Evolutionary conservation across 2,888 invertebrate genomes (phyloP).

Genomic region (Aphidoletes aphidimyza): DNA sequence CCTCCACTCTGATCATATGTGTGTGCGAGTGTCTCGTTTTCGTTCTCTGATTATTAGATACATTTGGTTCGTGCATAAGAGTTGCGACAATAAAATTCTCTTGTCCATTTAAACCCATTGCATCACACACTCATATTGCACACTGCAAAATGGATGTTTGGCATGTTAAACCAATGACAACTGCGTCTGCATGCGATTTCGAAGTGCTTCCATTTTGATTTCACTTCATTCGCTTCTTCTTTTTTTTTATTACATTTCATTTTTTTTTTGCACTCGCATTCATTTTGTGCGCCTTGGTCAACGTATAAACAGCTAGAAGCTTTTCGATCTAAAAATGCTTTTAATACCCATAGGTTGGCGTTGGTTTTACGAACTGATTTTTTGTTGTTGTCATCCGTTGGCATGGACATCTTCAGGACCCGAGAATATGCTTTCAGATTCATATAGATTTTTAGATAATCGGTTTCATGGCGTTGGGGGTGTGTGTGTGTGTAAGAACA

Average conservation of each 20-base stretch:
- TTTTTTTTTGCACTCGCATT: neutral
- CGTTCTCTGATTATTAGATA: neutral
- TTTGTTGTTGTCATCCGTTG: neutral
- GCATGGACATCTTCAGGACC: neutral
- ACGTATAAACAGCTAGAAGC: slow-evolving; percentile 37
- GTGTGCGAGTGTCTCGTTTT: neutral
- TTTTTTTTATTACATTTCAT: neutral
- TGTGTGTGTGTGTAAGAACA: neutral
- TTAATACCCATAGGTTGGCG: neutral
- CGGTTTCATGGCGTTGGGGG: neutral
- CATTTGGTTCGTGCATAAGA: neutral
- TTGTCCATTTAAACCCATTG: slow-evolving; percentile 43
- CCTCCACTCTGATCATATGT: too few relatives aligned
- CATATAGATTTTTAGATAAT: slow-evolving; percentile 32
- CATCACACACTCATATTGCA: slow-evolving; percentile 32
- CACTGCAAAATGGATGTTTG: slow-evolving; percentile 39
- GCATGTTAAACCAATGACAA: slow-evolving; percentile 53
- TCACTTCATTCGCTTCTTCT: neutral
- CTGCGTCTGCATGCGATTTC: slow-evolving; percentile 52
- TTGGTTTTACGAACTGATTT: too few relatives aligned
- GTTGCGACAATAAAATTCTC: slow-evolving; percentile 34
- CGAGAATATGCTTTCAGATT: neutral
- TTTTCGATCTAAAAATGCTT: slow-evolving; percentile 49
- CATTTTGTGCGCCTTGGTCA: neutral
- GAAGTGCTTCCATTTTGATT: slow-evolving; percentile 48